phyloP scores from a whole-genome alignment of 1,140 invertebrate genomes.

The Diploscapter pachys region DNA sequence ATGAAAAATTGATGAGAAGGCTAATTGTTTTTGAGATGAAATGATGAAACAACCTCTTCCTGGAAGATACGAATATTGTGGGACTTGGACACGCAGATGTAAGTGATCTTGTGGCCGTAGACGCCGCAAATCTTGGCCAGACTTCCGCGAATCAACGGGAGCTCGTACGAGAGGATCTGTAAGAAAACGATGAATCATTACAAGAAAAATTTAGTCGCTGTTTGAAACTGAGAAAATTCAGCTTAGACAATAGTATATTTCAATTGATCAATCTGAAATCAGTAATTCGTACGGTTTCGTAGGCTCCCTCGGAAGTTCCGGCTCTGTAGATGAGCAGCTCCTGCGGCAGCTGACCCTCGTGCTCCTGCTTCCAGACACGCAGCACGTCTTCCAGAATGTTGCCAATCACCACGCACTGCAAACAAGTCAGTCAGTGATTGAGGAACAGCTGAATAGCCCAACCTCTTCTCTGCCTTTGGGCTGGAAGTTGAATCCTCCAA shows the following conservation, averaged over 20 bases:
- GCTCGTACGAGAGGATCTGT: conserved; percentile 26
- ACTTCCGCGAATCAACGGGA: conserved; percentile 19
- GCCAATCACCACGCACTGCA: conserved; percentile 23
- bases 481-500: conserved; percentile 40
- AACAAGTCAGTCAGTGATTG: background rate
- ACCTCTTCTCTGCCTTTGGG: conserved; percentile 24
- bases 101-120: conserved; percentile 29
- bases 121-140: background rate
- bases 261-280: background rate
- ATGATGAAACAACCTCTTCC: conserved; percentile 15
- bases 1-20: conserved; percentile 8
- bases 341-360: conserved; percentile 9
- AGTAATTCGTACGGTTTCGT: conserved; percentile 12
- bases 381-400: conserved; percentile 18
- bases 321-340: conserved; percentile 35
- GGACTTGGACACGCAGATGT: conserved; percentile 36
- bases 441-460: background rate
- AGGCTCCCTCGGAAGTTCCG: conserved; percentile 37
- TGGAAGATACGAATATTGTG: conserved; percentile 32
- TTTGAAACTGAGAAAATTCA: background rate
- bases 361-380: background rate
- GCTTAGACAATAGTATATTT: background rate
- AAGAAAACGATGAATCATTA: background rate
- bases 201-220: no score
- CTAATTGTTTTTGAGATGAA: background rate